Base-by-base conservation (phyloP, 2,113 vertebrate species). In the Charadrius vociferus region DNA sequence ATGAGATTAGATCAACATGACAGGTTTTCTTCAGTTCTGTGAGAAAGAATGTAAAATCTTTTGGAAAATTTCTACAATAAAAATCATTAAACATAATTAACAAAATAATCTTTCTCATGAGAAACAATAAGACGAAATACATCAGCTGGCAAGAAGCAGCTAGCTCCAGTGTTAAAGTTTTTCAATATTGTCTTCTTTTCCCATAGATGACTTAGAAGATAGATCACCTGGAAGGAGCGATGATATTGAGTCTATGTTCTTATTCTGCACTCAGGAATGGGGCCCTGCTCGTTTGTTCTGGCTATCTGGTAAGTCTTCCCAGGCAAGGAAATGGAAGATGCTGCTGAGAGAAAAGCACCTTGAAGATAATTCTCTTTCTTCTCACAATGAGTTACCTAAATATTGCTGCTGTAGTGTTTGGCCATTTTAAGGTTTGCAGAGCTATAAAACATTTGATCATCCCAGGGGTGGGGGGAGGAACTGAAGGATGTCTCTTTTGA, bases 401-500 rank as follows among this genome's bases (percentile, higher is more conserved):
- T 83, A 83, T 81, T 78, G 58, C 23, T 53, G 66, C 88, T 92
- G 29, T 83, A 75, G 52, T 50, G 26, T 75, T 94, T 92, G 66
- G 77, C 81, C 0, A 0, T 66, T 86, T 49, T 53, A 71, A 89
- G 91, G 82, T 78, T 89, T 90, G 83, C 66, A 78, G 81, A 67
- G 53, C 82, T 92, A 77, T 93, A 93, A 96, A 97, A 41, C 59
- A 70, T 84, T 72, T 61, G 58, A 90, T 90, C 72, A 72, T 92
- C 71, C 47, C 32, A 65, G 37, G 52, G n/a, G 15, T 67, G 14
- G 61, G 32, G 34, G 43, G 84, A 89, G 36, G 71, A 95, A 58
- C 55, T 95, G 93, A 96, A 97, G 88, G 83, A 73, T 52, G 21
- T 70, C 4, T 81, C 47, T 88, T 90, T 93, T 97, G 82, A 80